These are phyloP conservation scores for Apamea monoglypha DNA, from an alignment of 2,888 invertebrate species.

Conservation along the genomic window DNA sequence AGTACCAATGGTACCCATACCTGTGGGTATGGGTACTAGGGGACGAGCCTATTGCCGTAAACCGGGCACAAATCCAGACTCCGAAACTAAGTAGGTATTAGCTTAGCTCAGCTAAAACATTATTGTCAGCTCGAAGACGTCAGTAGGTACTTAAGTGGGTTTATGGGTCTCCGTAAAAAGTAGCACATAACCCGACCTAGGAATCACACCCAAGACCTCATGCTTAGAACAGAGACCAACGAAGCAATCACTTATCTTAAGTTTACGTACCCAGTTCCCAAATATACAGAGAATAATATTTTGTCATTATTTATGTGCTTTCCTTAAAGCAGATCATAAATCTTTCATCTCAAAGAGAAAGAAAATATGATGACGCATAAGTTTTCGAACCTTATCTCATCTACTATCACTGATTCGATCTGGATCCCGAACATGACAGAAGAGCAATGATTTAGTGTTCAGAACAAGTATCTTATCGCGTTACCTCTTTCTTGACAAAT, in stretches of 20 bases:
- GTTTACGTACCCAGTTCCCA: neutral
- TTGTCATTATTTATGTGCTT: neutral
- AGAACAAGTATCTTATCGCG: constrained; percentile 12
- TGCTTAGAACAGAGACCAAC: no score
- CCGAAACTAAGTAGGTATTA: neutral
- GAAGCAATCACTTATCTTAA: no score
- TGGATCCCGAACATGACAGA: neutral
- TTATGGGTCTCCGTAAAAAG: no score
- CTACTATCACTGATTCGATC: constrained; percentile 6
- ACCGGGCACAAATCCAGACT: neutral
- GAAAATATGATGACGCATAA: constrained; percentile 1
- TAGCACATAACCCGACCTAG: neutral
- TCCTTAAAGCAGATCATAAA: neutral
- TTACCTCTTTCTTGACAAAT: constrained; percentile 17
- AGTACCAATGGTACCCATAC: no score
- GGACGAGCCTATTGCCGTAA: neutral
- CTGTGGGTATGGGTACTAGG: no score
- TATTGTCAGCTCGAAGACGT: no score
- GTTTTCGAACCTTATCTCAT: constrained; percentile 3
- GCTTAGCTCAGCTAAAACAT: no score
- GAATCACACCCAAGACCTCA: no score
- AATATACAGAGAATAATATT: neutral
- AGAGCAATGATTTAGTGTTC: constrained; percentile 1
- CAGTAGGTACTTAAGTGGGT: no score
- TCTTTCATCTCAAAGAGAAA: neutral